phyloP scores from a whole-genome alignment of 1,140 invertebrate genomes.

The Brachionus manjavacas region DNA sequence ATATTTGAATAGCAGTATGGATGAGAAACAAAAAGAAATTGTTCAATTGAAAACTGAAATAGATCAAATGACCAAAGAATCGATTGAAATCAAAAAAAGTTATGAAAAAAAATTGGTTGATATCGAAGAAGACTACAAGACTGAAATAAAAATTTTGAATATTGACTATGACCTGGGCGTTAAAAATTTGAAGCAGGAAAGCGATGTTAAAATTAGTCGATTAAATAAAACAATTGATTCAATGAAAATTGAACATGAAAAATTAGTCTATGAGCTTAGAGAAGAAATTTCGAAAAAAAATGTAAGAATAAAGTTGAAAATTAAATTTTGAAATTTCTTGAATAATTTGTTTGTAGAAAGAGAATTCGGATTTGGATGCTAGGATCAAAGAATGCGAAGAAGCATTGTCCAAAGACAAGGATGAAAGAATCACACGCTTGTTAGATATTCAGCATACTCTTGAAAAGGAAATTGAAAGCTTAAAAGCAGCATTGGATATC shows the following conservation, averaged over 20 bases:
- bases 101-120: not conserved
- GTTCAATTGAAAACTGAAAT: not conserved
- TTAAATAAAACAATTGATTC: conserved; percentile 32
- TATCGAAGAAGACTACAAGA: conserved; percentile 15
- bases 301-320: not conserved
- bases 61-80: not conserved
- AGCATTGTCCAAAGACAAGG: conserved; percentile 38
- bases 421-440: conserved; percentile 11
- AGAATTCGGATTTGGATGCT: not conserved
- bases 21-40: not conserved
- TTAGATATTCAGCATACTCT: conserved; percentile 6
- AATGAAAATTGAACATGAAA: conserved; percentile 34
- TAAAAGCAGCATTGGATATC: conserved; percentile 34
- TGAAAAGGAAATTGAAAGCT: conserved; percentile 36
- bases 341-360: not conserved
- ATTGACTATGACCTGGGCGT: not conserved
- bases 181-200: conserved; percentile 12
- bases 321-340: not conserved
- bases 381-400: conserved; percentile 21
- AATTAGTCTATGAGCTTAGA: conserved; percentile 9
- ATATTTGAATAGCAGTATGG: not conserved
- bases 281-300: conserved; percentile 15
- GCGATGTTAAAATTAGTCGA: not conserved
- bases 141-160: conserved; percentile 10
- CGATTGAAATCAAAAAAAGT: not conserved